Evolutionary conservation across 2,797 vertebrate species (phyloP).

Genomic region (Typhlichthys eigenmanni): DNA sequence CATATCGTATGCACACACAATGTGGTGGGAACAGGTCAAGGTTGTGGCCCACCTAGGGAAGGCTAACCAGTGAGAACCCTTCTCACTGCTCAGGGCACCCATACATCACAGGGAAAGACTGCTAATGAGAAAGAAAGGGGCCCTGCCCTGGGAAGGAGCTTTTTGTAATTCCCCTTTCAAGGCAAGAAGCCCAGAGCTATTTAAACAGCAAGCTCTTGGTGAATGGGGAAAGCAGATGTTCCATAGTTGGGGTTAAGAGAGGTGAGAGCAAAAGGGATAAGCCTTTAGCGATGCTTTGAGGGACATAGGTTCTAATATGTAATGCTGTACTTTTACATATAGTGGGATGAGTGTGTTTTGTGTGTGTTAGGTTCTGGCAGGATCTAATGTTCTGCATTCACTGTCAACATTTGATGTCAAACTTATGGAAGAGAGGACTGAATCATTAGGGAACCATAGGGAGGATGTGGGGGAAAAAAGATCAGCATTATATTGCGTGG

Average conservation of each 20-base stretch:
- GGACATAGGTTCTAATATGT: slow-evolving; percentile 25
- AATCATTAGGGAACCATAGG: no score
- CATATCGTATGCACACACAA: slow-evolving; percentile 5
- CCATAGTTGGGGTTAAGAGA: slow-evolving; percentile 68
- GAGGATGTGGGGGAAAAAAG: no score
- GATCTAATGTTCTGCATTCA: slow-evolving; percentile 8
- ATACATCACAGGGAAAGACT: slow-evolving; percentile 62
- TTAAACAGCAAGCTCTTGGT: slow-evolving; percentile 61
- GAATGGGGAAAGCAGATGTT: slow-evolving; percentile 77
- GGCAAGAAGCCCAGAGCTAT: slow-evolving; percentile 74
- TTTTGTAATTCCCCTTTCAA: slow-evolving; percentile 52
- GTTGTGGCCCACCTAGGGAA: slow-evolving; percentile 60
- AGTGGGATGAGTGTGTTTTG: no score
- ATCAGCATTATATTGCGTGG: no score
- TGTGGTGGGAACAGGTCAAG: slow-evolving; percentile 72
- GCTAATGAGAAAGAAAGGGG: slow-evolving; percentile 69
- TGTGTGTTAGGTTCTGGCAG: no score
- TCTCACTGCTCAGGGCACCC: slow-evolving; percentile 43
- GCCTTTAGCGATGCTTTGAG: slow-evolving; percentile 54
- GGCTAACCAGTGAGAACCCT: slow-evolving; percentile 70
- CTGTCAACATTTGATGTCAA: slow-evolving; percentile 10
- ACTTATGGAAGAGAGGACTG: no score
- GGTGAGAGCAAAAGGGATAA: slow-evolving; percentile 65
- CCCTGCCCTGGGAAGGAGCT: slow-evolving; percentile 52
- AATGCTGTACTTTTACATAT: no score